phyloP scores from a whole-genome alignment of 2,888 invertebrate genomes.

The Boloria euphrosyne region DNA sequence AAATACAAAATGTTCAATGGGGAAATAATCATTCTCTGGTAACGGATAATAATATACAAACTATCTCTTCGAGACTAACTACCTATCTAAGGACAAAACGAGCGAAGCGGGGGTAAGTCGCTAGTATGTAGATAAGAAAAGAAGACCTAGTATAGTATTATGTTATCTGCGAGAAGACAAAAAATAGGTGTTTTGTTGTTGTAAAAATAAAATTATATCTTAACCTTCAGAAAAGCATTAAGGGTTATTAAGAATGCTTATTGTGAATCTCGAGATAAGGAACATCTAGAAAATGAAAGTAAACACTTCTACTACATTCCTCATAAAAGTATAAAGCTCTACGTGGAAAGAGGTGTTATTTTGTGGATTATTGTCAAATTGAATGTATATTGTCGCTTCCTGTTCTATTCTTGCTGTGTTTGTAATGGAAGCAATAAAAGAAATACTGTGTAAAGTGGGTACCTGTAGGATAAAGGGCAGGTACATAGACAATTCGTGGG shows the following conservation, averaged over 20 bases:
- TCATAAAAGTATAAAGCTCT: slow-evolving; percentile 30
- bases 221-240: too few species aligned
- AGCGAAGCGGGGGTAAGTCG: too few species aligned
- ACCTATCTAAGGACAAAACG: too few species aligned
- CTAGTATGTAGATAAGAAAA: too few species aligned
- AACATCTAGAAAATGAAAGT: slow-evolving; percentile 26
- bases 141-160: too few species aligned
- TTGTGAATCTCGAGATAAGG: not conserved
- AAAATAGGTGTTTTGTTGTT: too few species aligned
- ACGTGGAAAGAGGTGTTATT: slow-evolving; percentile 57
- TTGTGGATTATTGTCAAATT: slow-evolving; percentile 59
- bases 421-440: slow-evolving; percentile 53
- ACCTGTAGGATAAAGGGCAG: slow-evolving; percentile 65
- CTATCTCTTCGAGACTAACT: too few species aligned
- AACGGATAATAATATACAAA: too few species aligned
- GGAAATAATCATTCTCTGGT: too few species aligned
- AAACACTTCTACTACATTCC: slow-evolving; percentile 18
- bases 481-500: slow-evolving; percentile 53
- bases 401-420: slow-evolving; percentile 60
- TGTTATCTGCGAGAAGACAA: too few species aligned
- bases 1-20: too few species aligned
- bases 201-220: too few species aligned
- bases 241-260: not conserved
- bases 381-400: slow-evolving; percentile 63
- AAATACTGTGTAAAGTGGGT: slow-evolving; percentile 47